Conservation (phyloP, 2,797 vertebrate genomes). For the Capromys pilorides region DNA sequence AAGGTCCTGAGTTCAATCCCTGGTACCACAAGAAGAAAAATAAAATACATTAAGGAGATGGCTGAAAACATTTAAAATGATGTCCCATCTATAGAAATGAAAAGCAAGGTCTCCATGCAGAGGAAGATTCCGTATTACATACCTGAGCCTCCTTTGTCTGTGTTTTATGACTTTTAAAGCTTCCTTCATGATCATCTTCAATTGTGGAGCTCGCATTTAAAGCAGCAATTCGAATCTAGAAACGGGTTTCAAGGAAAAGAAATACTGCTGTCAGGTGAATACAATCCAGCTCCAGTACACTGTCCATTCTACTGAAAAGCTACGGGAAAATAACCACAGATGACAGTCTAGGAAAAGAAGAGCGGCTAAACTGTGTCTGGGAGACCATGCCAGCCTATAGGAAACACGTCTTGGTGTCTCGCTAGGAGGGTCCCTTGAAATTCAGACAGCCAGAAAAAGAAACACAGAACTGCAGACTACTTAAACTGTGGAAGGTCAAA, state of each 20-base stretch:
- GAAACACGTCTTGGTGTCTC: neutral
- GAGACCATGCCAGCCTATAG: too few species aligned
- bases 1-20: too few species aligned
- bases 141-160: slow-evolving; percentile 99
- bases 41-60: neutral
- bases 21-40: too few species aligned
- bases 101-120: neutral
- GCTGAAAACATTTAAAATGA: neutral
- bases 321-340: neutral
- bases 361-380: neutral
- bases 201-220: slow-evolving; percentile 93
- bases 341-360: neutral
- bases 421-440: neutral
- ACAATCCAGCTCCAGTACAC: neutral
- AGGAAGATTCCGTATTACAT: neutral
- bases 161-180: slow-evolving; percentile 93
- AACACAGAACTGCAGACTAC: neutral
- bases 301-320: neutral
- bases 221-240: slow-evolving; percentile 96
- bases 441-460: neutral
- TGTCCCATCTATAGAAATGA: neutral
- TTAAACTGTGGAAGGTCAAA: neutral
- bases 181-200: slow-evolving; percentile 94
- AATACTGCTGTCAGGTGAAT: neutral
- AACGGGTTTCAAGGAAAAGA: neutral